These are phyloP conservation scores for Hydrochoerus hydrochaeris DNA, from an alignment of 2,113 vertebrate genomes.

Conservation along the genomic window DNA sequence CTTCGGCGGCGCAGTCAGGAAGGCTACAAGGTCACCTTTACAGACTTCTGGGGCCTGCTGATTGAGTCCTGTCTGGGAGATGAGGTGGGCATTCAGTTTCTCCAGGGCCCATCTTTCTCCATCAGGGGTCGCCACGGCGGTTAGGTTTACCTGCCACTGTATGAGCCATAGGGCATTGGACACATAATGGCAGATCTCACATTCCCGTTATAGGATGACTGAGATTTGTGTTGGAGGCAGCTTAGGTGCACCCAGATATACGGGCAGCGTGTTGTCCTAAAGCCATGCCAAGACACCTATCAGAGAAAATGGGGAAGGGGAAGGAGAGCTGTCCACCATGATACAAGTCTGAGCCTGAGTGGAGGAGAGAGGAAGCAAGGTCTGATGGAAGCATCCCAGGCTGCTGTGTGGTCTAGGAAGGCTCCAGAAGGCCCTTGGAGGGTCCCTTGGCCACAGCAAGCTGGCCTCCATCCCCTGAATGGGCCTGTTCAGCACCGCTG, in stretches of 20 bases:
- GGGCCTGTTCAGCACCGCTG: not conserved
- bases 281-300: not conserved
- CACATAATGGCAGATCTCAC: not conserved
- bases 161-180: not conserved
- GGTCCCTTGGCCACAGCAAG: not conserved
- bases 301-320: not conserved
- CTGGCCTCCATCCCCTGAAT: fast-evolving
- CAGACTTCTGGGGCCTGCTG: slow-evolving; percentile 91
- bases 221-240: not conserved
- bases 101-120: not conserved
- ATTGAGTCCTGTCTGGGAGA: slow-evolving; percentile 89
- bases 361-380: not conserved
- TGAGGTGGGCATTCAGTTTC: slow-evolving; percentile 84
- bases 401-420: not conserved
- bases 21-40: slow-evolving; percentile 89
- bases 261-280: not conserved
- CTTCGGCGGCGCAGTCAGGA: slow-evolving; percentile 85
- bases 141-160: not conserved
- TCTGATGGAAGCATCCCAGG: not conserved
- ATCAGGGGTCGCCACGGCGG: not conserved
- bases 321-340: not conserved
- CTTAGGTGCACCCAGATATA: not conserved
- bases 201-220: not conserved
- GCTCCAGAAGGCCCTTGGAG: not conserved
- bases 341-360: not conserved